These are phyloP conservation scores for Cetoscarus ocellatus DNA, from an alignment of 2,797 vertebrate species.

Conservation along the genomic window DNA sequence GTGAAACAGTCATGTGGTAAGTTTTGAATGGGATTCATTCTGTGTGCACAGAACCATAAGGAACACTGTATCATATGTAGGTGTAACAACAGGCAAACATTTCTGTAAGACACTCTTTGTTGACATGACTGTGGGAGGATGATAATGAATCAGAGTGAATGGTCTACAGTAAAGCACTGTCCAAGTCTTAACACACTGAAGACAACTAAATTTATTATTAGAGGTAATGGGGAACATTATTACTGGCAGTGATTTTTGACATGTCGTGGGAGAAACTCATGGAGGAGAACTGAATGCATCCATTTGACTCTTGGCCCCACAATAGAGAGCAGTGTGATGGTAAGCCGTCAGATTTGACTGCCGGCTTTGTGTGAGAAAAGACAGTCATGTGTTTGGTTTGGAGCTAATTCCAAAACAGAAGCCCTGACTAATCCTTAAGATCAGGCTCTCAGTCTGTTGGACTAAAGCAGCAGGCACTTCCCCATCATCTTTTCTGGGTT, in stretches of 20 bases:
- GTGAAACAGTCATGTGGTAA: slow-evolving; percentile 26
- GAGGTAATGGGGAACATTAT: slow-evolving; percentile 63
- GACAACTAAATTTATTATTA: slow-evolving; percentile 18
- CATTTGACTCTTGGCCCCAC: slow-evolving; percentile 62
- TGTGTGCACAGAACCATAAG: slow-evolving; percentile 29
- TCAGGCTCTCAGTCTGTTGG: slow-evolving; percentile 60
- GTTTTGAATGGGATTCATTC: slow-evolving; percentile 36
- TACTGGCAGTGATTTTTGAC: slow-evolving; percentile 50
- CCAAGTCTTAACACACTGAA: slow-evolving; percentile 15
- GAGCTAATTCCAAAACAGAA: slow-evolving; percentile 80
- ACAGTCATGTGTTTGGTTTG: slow-evolving; percentile 81
- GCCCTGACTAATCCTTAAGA: slow-evolving; percentile 74
- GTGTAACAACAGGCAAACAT: slow-evolving; percentile 20
- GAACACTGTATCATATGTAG: slow-evolving; percentile 26
- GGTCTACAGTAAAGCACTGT: slow-evolving; percentile 15
- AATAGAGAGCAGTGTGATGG: slow-evolving; percentile 76
- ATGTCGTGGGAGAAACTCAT: slow-evolving; percentile 69
- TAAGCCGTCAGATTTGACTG: slow-evolving; percentile 72
- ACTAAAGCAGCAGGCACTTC: slow-evolving; percentile 51
- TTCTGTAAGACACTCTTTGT: slow-evolving; percentile 38
- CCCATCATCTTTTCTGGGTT: slow-evolving; percentile 59
- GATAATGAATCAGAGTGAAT: slow-evolving; percentile 22
- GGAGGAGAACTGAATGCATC: slow-evolving; percentile 65
- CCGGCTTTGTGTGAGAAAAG: slow-evolving; percentile 77
- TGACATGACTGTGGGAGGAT: slow-evolving; percentile 46